Evolutionary conservation across 37 sponge, comb jelly and placozoan species (phyloP).

Genomic region (Amphimedon queenslandica): DNA sequence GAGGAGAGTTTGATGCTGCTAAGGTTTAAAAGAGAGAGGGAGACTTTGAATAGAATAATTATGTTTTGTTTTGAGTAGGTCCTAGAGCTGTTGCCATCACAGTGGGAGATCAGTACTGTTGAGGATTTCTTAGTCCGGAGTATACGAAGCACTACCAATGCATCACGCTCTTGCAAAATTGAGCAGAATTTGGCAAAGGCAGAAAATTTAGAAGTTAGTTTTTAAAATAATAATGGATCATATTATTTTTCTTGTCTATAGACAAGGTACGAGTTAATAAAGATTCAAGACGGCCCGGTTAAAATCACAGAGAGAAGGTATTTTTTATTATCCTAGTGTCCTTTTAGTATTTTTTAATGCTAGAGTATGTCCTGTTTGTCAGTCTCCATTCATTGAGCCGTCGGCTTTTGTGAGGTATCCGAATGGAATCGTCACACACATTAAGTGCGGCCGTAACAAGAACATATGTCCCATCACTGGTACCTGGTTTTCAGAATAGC

Average conservation of each 20-base stretch:
- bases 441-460: conserved; percentile 76
- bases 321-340: too few relatives aligned
- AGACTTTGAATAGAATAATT: too few relatives aligned
- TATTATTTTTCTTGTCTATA: background rate
- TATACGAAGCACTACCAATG: conserved; percentile 44
- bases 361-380: conserved; percentile 82
- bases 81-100: conserved; percentile 58
- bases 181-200: conserved; percentile 68
- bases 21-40: conserved; percentile 43
- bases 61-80: too few relatives aligned
- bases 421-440: conserved; percentile 75
- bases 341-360: background rate
- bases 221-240: background rate
- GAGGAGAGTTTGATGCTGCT: conserved; percentile 68
- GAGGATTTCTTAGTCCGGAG: conserved; percentile 63
- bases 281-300: conserved; percentile 45
- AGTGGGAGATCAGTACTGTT: conserved; percentile 66
- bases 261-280: conserved; percentile 18
- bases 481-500: conserved; percentile 61
- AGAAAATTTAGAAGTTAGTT: conserved; percentile 60
- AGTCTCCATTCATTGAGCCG: conserved; percentile 61
- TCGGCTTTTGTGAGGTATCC: conserved; percentile 90
- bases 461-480: conserved; percentile 88
- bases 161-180: conserved; percentile 42
- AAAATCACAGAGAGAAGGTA: conserved; percentile 55